Evolutionary conservation across 1,140 invertebrate genomes (phyloP), one percentile per base, ranked within the genome.

Genomic region (Limonius californicus): DNA sequence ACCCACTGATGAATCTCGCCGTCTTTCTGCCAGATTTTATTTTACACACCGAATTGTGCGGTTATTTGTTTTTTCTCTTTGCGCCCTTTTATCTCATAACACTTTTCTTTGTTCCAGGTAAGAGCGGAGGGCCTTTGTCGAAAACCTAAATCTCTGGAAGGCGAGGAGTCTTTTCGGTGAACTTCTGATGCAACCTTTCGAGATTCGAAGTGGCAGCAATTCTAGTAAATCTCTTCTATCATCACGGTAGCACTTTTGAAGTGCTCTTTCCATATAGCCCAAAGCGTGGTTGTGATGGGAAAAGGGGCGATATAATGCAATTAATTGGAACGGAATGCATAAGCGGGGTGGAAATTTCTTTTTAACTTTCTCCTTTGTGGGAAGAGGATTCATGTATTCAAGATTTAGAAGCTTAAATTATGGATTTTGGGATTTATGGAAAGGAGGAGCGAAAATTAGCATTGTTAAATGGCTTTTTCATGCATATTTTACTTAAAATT

Each of bases 181-280:
- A 18, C 14, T 39, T 27, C 8, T 39, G 35, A 50, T 8, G 45
- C 14, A 50, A 50, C 14, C 45, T 2, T 19, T 50, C 7, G 3
- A 50, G 42, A 45, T 45, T 45, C 14, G 42, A n/a, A n/a, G n/a
- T n/a, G 42, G 4, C 42, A 45, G 45, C 45, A 18, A 12, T 50
- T 50, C 2, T 50, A 50, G 6, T 50, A 50, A 50, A 50, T 50
- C 45, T 50, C 20, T 50, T 50, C 45, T 50, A 50, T 50, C 45
- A 50, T 50, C 35, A 12, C 35, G n/a, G 35, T 39, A 21, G 45
- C 45, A 50, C 45, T 50, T 50, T 50, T 50, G 45, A 50, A 50
- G 45, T 50, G 45, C 45, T 50, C 45, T 50, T 50, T 14, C 23
- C 23, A 27, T 50, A 21, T n/a, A 50, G 6, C 45, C 20, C 20